A percentile compares a stretch with the other conserved stretches of the same genome.
These are phyloP conservation scores for Natator depressus DNA, from an alignment of 2,113 vertebrate species.

Conservation along the genomic window DNA sequence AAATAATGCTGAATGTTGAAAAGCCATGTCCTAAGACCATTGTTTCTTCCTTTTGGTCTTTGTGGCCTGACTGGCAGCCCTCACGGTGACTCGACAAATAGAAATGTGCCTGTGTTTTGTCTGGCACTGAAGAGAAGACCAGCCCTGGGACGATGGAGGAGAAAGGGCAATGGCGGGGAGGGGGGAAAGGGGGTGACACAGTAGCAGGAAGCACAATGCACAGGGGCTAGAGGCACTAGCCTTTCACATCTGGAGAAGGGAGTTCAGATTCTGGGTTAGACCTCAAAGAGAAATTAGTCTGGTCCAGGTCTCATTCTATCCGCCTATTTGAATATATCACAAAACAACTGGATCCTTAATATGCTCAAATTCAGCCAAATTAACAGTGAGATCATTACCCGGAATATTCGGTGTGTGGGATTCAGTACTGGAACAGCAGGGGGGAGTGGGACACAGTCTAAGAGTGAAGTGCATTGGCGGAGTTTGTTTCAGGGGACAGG, in stretches of 20 bases:
- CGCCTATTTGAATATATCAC: background rate
- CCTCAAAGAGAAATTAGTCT: background rate
- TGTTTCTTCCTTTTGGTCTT: background rate
- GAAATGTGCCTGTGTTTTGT: background rate
- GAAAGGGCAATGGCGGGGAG: background rate
- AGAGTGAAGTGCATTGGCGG: background rate
- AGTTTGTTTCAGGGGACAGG: background rate
- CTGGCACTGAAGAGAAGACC: background rate
- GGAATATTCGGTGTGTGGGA: fast-evolving
- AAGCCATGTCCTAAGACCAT: background rate
- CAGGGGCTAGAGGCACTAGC: background rate
- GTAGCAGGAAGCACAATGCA: background rate
- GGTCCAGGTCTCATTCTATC: background rate
- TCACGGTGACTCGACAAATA: background rate
- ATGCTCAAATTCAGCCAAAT: fast-evolving
- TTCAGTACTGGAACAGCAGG: background rate
- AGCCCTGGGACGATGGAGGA: background rate
- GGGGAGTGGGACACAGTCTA: fast-evolving
- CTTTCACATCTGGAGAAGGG: background rate
- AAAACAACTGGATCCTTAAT: background rate
- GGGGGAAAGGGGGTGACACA: fast-evolving
- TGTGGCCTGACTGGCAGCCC: background rate
- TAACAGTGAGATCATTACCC: background rate
- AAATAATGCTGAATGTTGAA: background rate
- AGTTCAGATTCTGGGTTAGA: background rate